Conservation (phyloP, 2,888 invertebrate genomes). For the Eupithecia inturbata region DNA sequence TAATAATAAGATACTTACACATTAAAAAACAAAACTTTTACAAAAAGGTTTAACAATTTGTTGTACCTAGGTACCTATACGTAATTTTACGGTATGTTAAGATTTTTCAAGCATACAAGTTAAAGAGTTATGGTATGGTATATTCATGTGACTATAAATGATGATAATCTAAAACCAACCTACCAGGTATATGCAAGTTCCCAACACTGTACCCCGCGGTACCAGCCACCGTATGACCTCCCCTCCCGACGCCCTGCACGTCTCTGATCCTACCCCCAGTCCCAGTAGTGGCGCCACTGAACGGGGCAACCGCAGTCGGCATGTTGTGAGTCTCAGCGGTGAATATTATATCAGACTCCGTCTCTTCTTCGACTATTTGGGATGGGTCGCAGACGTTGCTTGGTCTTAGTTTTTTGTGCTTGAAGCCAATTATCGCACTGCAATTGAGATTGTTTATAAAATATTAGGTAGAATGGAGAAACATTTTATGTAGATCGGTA, state of each 20-base stretch:
- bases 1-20: too few relatives aligned
- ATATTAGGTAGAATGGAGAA: neutral
- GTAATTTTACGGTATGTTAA: too few relatives aligned
- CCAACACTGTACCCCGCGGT: conserved; percentile 99
- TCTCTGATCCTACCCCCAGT: conserved; percentile 98
- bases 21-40: too few relatives aligned
- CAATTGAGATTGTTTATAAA: conserved; percentile 43
- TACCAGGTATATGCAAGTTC: conserved; percentile 94
- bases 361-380: conserved; percentile 83
- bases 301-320: conserved; percentile 98
- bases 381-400: conserved; percentile 83
- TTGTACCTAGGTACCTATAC: too few relatives aligned
- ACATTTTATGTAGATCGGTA: neutral
- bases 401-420: conserved; percentile 88
- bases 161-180: neutral
- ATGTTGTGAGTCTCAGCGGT: conserved; percentile 99
- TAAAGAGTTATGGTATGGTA: too few relatives aligned
- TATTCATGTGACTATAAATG: neutral
- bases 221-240: conserved; percentile 96
- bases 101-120: too few relatives aligned
- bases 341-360: conserved; percentile 95
- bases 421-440: conserved; percentile 94
- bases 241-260: conserved; percentile 97
- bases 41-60: too few relatives aligned
- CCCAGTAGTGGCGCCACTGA: conserved; percentile 98